phyloP scores from a whole-genome alignment of 2,113 vertebrate species.

The Chlorodrepanis virens region DNA sequence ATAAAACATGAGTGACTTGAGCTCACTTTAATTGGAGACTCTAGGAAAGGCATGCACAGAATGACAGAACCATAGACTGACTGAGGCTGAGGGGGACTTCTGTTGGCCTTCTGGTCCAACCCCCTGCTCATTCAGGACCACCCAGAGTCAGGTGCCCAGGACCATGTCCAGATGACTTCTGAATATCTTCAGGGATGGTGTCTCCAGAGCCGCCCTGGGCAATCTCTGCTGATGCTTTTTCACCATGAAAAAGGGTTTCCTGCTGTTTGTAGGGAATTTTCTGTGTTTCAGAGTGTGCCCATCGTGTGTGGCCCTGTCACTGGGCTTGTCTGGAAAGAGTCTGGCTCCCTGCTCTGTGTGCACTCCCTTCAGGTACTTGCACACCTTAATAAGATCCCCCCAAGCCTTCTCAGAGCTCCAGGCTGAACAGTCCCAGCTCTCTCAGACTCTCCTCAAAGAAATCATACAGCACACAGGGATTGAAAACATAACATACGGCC shows the following conservation, averaged over 20 bases:
- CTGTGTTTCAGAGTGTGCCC: not conserved
- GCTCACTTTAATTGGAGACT: not conserved
- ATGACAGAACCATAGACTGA: not conserved
- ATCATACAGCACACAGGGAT: rapidly evolving
- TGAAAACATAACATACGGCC: not conserved
- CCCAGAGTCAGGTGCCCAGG: not conserved
- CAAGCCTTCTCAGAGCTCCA: not conserved
- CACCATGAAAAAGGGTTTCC: not conserved
- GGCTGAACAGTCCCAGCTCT: not conserved
- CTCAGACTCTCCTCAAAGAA: not conserved
- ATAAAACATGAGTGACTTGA: not conserved
- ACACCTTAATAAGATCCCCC: rapidly evolving
- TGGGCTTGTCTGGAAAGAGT: not conserved
- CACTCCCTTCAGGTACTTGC: not conserved
- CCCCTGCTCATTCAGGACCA: rapidly evolving
- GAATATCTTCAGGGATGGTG: not conserved
- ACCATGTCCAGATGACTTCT: not conserved
- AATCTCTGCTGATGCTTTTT: not conserved
- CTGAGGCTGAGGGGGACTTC: not conserved
- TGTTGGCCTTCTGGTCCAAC: not conserved
- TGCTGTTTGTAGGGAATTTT: not conserved
- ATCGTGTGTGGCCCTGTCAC: not conserved
- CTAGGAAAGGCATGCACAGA: not conserved
- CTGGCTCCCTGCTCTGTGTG: not conserved
- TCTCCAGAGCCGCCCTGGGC: not conserved